phyloP scores from a whole-genome alignment of 2,797 vertebrate species.

The Xiphorhynchus erythropygius region DNA sequence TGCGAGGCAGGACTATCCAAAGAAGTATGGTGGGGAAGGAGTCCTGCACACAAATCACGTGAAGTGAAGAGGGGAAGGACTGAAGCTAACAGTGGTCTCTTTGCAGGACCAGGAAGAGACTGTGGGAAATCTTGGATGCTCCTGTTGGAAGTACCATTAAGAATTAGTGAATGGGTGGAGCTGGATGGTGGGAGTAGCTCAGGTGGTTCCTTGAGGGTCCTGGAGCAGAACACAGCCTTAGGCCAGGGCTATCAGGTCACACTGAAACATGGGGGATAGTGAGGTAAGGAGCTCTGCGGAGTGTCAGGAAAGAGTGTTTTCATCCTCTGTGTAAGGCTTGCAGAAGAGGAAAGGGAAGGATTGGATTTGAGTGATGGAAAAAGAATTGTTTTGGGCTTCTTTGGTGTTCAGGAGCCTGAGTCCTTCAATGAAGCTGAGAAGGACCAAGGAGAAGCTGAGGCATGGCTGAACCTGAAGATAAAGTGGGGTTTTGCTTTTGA shows the following conservation, averaged over 20 bases:
- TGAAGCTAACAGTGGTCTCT: background rate
- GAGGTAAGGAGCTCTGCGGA: background rate
- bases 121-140: background rate
- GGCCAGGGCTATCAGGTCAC: background rate
- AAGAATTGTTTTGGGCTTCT: background rate
- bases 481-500: background rate
- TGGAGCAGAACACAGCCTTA: background rate
- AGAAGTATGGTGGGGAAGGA: background rate
- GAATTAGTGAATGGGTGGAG: background rate
- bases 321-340: background rate
- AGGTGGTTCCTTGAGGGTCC: background rate
- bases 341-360: background rate
- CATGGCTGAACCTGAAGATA: background rate
- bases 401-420: background rate
- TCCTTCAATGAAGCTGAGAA: background rate
- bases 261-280: background rate
- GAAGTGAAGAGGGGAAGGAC: background rate
- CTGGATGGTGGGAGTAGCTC: background rate
- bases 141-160: background rate
- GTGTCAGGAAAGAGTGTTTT: background rate
- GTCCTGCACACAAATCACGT: accelerated
- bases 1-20: background rate
- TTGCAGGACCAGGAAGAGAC: background rate
- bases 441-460: background rate
- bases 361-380: background rate